Evolutionary conservation across 2,888 invertebrate species (phyloP), one percentile per base, ranked within the genome.

Genomic region (Lypha dubia): DNA sequence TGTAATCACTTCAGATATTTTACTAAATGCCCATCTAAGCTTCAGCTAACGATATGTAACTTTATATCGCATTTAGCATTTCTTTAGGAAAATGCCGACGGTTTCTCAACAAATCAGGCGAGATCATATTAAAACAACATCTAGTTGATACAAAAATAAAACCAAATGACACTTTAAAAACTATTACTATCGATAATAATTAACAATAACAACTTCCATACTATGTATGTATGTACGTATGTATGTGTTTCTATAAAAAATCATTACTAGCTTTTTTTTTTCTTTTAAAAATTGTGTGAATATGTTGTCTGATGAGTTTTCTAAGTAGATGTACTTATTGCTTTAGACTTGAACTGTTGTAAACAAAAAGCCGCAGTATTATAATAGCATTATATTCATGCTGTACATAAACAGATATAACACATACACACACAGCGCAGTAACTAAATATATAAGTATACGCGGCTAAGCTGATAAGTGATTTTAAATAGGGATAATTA

Each of bases 371-470:
- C 84, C 84, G 81, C 84, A 81, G 81, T 70, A 84, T 84, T 84
- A 84, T 84, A 84, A 84, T 84, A 62, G 84, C 77, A 84, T 84
- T 84, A 84, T 84, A 79, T 81, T 74, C 84, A 84, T 71, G 74
- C 68, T 74, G 38, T 75, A 63, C 70, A 76, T 65, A 75, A 56
- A 75, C 63, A 56, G 51, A 74, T 74, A 68, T 62, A 74, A 53
- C 46, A 49, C 20, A 44, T 11, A 68, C n/a, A n/a, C n/a, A n/a
- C n/a, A n/a, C n/a, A n/a, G n/a, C n/a, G n/a, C n/a, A 0, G 15
- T 56, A 56, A n/a, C 53, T 53, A 81, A 68, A 56, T 9, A 67
- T 38, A 20, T 9, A 67, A 38, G n/a, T 9, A 7, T 60, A 51
- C 68, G 77, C 60, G 68, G 35, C 20, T 32, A 9, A 3, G 38